Evolutionary conservation across 1,140 invertebrate species (phyloP), one percentile per base, ranked within the genome.

Genomic region (Hyles vespertilio): DNA sequence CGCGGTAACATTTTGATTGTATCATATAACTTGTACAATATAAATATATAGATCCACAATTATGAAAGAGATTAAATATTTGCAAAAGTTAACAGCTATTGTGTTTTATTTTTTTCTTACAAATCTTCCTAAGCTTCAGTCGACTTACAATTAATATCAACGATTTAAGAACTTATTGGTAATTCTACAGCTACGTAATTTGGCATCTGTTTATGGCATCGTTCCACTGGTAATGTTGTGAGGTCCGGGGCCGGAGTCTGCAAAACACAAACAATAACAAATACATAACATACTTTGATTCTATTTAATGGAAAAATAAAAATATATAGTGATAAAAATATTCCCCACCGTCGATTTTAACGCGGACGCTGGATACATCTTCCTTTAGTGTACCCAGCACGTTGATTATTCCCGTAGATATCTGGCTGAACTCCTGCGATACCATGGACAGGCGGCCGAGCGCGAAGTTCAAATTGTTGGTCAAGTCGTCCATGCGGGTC

Each of bases 351-450:
- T 83, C 81, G 48, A 92, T 77, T 72, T 92, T 92, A 7, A 92
- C 89, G 58, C 94, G 92, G 3, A 95, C 93, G 32, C 91, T 82
- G 51, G 92, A 90, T 60, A 95, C 94, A 43, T 92, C 94, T 9
- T 89, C 90, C 64, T 93, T 93, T 8, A 95, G 92, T 61, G 94
- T 93, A 55, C 94, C 94, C 8, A 96, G 74, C 0, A 94, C 93
- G 1, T 92, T 90, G 0, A 33, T 93, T 0, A 96, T 86, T 0
- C 94, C 94, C 5, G 87, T 90, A 76, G 96, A 96, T 46, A 97
- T 96, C 74, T 93, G 92, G 70, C 94, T 94, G 81, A 98, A 97
- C 81, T 98, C 96, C 67, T 95, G 94, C 1, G 95, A 95, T 7
- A 97, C 94, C 0, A 97, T 83, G 0, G 94, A 94, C 34, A 98